A percentile compares a stretch with the other conserved stretches of the same genome.
Conservation (phyloP, 2,888 invertebrate species). For the Lottia gigantea region DNA sequence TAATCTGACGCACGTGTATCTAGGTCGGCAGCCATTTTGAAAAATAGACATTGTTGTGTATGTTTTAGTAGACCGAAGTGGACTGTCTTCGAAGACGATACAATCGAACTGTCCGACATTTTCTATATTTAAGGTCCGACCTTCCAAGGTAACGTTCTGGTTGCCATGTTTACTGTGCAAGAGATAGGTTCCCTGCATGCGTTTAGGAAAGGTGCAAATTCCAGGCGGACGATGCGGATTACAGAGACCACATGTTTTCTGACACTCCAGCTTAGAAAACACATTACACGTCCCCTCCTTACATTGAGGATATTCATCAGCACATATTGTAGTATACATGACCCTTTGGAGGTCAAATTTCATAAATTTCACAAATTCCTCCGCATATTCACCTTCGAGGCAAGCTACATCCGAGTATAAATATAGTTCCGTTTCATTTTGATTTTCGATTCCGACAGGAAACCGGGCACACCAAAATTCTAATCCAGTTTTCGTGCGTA, state of each 20-base stretch:
- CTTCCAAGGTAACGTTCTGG: conserved; percentile 20
- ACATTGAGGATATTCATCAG: conserved; percentile 57
- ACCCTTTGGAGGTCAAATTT: conserved; percentile 40
- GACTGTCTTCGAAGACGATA: conserved; percentile 40
- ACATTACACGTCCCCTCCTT: conserved; percentile 40
- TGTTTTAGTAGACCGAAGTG: conserved; percentile 31
- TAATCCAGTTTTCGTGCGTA: conserved; percentile 35
- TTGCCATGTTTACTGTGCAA: conserved; percentile 31
- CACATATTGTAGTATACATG: conserved; percentile 44
- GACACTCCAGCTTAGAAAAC: conserved; percentile 47
- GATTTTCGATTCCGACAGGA: conserved; percentile 21
- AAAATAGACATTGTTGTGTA: conserved; percentile 50
- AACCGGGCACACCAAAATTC: conserved; percentile 48
- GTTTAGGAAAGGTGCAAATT: conserved; percentile 45
- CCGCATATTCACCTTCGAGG: conserved; percentile 12
- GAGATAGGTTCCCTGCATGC: conserved; percentile 43
- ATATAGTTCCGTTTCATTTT: conserved; percentile 20
- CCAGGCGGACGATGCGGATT: conserved; percentile 35
- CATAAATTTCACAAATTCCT: conserved; percentile 29
- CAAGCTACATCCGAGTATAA: conserved; percentile 50
- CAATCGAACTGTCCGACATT: conserved; percentile 49
- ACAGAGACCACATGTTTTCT: conserved; percentile 52
- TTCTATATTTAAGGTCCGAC: conserved; percentile 28
- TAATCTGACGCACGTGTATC: conserved; percentile 53
- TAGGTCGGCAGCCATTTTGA: conserved; percentile 54